phyloP scores from a whole-genome alignment of 2,888 invertebrate species.

The Julus scanicus region DNA sequence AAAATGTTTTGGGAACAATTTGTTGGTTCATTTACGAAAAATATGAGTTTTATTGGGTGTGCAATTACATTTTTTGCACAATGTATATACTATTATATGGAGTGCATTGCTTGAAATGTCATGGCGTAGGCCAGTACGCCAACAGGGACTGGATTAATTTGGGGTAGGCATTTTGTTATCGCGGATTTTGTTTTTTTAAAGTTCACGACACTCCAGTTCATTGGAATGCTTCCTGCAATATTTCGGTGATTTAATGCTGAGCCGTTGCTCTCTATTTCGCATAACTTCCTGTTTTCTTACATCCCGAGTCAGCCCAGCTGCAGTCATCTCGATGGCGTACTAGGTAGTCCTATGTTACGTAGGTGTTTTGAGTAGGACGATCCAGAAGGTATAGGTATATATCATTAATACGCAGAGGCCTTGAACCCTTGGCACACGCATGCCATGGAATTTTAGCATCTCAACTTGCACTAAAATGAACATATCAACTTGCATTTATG shows the following conservation, averaged over 20 bases:
- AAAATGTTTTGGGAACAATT: too few relatives aligned
- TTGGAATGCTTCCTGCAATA: neutral
- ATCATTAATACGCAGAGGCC: neutral
- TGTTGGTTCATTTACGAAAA: too few relatives aligned
- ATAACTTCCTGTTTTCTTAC: slow-evolving; percentile 9
- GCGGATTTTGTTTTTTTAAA: neutral
- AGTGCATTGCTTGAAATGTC: too few relatives aligned
- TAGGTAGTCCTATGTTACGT: neutral
- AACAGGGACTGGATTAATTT: too few relatives aligned
- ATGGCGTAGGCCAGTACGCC: too few relatives aligned
- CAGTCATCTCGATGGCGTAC: neutral
- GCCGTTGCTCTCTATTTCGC: slow-evolving; percentile 16
- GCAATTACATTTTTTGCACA: too few relatives aligned
- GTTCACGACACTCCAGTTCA: neutral
- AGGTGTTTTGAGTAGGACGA: neutral
- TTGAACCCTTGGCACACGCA: neutral
- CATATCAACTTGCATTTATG: neutral
- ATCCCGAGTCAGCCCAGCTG: neutral
- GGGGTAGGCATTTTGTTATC: too few relatives aligned
- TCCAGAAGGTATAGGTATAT: neutral
- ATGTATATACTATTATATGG: too few relatives aligned
- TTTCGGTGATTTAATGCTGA: slow-evolving; percentile 20
- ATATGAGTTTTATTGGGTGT: too few relatives aligned
- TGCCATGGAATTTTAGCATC: neutral
- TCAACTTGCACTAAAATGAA: neutral